Evolutionary conservation across 2,113 vertebrate genomes (phyloP).

Genomic region (Oncorhynchus clarkii): DNA sequence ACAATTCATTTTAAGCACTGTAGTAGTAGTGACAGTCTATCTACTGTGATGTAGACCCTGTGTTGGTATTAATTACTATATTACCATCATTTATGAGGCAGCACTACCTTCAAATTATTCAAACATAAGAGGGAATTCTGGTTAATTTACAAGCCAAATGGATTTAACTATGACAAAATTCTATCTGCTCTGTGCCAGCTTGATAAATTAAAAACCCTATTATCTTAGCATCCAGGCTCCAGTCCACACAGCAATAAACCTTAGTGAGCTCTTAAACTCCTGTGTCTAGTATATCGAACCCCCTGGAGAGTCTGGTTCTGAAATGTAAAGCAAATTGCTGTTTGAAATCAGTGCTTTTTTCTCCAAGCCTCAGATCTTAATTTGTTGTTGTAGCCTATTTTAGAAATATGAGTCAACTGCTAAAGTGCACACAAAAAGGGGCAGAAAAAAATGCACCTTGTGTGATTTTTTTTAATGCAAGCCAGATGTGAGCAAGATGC

Average conservation of each 20-base stretch:
- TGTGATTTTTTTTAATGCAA: conserved; percentile 80
- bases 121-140: conserved; percentile 12
- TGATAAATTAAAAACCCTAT: conserved; percentile 39
- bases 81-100: conserved; percentile 3
- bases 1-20: neutral
- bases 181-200: conserved; percentile 20
- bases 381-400: conserved; percentile 78
- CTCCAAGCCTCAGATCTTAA: conserved; percentile 62
- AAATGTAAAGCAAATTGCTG: conserved; percentile 61
- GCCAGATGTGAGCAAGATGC: conserved; percentile 84
- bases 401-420: conserved; percentile 76
- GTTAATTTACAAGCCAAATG: conserved; percentile 30
- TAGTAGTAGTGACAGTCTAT: neutral
- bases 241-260: conserved; percentile 55
- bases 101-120: conserved; percentile 25
- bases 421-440: conserved; percentile 63
- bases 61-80: conserved; percentile 5
- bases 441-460: conserved; percentile 83
- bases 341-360: conserved; percentile 52
- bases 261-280: conserved; percentile 41
- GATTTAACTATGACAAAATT: conserved; percentile 39
- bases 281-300: conserved; percentile 49
- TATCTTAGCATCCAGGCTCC: conserved; percentile 43
- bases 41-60: neutral
- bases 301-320: conserved; percentile 54